These are phyloP conservation scores for Apis dorsata DNA, from an alignment of 1,140 invertebrate genomes.

Conservation along the genomic window DNA sequence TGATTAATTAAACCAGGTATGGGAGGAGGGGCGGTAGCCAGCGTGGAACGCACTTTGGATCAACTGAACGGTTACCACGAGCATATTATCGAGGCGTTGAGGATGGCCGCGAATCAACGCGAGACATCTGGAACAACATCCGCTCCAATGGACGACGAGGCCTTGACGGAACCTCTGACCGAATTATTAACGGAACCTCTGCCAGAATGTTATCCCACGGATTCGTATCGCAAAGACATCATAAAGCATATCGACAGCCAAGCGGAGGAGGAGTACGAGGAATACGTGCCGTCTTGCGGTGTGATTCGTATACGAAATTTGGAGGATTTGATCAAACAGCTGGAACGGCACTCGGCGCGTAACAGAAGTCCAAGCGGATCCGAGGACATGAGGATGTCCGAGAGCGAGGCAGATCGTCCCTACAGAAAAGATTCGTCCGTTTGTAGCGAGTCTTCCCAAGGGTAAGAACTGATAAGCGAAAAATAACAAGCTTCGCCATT, in stretches of 20 bases:
- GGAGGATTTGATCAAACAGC: conserved; percentile 93
- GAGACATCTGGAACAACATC: conserved; percentile 82
- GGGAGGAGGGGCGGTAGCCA: conserved; percentile 83
- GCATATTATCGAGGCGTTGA: conserved; percentile 92
- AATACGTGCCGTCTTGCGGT: conserved; percentile 85
- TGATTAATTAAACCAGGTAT: conserved; percentile 69
- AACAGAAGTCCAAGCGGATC: conserved; percentile 95
- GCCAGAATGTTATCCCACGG: conserved; percentile 82
- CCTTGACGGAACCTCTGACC: conserved; percentile 83
- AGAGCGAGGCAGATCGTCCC: conserved; percentile 93
- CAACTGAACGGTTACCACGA: conserved; percentile 95
- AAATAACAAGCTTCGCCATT: conserved; percentile 20
- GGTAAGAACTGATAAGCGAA: conserved; percentile 79
- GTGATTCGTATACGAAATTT: conserved; percentile 92
- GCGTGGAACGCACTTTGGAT: conserved; percentile 91
- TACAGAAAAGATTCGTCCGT: conserved; percentile 91
- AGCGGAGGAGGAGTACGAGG: conserved; percentile 83
- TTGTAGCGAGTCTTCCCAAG: conserved; percentile 87
- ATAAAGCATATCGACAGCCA: conserved; percentile 81
- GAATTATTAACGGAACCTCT: conserved; percentile 77
- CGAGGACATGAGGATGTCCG: conserved; percentile 94
- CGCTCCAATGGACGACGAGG: conserved; percentile 83
- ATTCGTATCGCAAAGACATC: conserved; percentile 82
- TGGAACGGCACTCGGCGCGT: conserved; percentile 92
- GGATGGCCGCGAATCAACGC: conserved; percentile 88